Percentiles rank a stretch among this genome's conserved stretches.
Evolutionary conservation across 2,888 invertebrate genomes (phyloP).

Genomic region (Polyommatus icarus): DNA sequence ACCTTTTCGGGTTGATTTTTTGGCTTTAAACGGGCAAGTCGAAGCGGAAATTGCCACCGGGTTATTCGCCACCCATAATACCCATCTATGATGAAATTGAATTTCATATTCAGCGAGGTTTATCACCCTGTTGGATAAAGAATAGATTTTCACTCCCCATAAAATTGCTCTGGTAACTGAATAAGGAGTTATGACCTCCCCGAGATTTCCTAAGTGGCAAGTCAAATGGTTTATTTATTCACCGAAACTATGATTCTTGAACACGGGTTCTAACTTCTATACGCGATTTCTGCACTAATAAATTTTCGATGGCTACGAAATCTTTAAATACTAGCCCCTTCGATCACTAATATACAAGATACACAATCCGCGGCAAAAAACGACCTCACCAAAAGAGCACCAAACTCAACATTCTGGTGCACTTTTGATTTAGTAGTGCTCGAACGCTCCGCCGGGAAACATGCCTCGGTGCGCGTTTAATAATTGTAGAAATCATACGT

Average conservation of each 20-base stretch:
- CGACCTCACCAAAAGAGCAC: too few species aligned
- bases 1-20: conserved; percentile 20
- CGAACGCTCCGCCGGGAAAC: too few species aligned
- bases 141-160: conserved; percentile 21
- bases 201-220: not conserved
- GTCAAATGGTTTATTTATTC: conserved; percentile 1
- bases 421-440: too few species aligned
- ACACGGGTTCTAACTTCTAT: not conserved
- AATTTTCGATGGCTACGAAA: not conserved
- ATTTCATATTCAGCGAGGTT: conserved; percentile 14
- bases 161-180: conserved; percentile 15
- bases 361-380: too few species aligned
- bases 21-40: conserved; percentile 14
- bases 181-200: conserved; percentile 13
- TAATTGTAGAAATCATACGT: too few species aligned
- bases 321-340: not conserved
- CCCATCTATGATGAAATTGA: conserved; percentile 14
- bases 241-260: not conserved
- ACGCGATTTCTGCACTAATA: not conserved
- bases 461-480: too few species aligned
- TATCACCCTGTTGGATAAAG: conserved; percentile 23
- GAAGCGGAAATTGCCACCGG: conserved; percentile 19
- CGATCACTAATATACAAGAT: too few species aligned
- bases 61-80: conserved; percentile 22
- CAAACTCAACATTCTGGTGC: too few species aligned